These are phyloP conservation scores for Acropternis orthonyx DNA, from an alignment of 2,797 vertebrate species.

Conservation along the genomic window DNA sequence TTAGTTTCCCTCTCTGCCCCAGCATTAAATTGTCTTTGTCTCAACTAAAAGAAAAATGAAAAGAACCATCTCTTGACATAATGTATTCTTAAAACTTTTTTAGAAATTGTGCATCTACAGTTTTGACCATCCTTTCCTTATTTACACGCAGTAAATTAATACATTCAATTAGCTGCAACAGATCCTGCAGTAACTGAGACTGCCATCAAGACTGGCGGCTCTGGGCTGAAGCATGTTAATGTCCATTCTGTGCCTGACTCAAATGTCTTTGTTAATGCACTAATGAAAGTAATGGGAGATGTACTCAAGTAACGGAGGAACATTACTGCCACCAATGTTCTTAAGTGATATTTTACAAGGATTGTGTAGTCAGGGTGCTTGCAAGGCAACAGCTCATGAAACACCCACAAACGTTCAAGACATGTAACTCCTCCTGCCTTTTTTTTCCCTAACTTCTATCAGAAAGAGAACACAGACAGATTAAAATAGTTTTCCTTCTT, in stretches of 20 bases:
- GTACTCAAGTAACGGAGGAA: not conserved
- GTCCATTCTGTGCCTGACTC: not conserved
- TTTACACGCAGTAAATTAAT: not conserved
- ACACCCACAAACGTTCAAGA: not conserved
- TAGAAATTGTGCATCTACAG: not conserved
- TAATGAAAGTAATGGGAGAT: not conserved
- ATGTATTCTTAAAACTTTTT: not conserved
- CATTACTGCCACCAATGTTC: not conserved
- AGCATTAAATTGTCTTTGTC: not conserved
- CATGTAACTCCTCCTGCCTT: rapidly evolving
- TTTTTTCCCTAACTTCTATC: not conserved
- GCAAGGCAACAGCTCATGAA: not conserved
- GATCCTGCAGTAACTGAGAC: not conserved
- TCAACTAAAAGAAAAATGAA: not conserved
- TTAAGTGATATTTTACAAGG: not conserved
- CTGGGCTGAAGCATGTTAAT: not conserved
- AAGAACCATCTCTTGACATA: not conserved
- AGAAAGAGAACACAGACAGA: not conserved
- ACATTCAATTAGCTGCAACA: not conserved
- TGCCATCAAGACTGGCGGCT: not conserved
- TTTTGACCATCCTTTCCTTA: not conserved
- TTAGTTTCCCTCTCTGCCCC: not conserved
- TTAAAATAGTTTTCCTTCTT: not conserved
- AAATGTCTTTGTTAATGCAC: not conserved
- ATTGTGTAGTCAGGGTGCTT: not conserved